A percentile compares a stretch with the other conserved stretches of the same genome.
Conservation (phyloP, 2,113 vertebrate species). For the Oostethus manadensis region DNA sequence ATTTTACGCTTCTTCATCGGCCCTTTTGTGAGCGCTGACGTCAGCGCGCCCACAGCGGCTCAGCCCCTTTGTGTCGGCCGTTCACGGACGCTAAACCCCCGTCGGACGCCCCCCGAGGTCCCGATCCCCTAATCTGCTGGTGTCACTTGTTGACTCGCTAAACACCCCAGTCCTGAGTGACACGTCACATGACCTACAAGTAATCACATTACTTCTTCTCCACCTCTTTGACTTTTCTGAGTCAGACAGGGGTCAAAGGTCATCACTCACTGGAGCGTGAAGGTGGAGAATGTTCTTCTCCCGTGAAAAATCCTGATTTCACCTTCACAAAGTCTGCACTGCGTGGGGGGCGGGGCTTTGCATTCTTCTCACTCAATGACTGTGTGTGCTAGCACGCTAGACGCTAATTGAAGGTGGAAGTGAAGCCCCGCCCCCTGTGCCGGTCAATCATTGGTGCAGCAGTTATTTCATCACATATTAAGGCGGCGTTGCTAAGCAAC, state of each 20-base stretch:
- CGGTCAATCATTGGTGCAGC: slow-evolving; percentile 37
- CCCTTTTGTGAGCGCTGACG: slow-evolving; percentile 42
- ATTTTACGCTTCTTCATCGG: slow-evolving; percentile 23
- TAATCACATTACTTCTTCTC: not conserved
- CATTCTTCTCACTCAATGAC: slow-evolving; percentile 80
- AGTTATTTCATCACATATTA: slow-evolving; percentile 49
- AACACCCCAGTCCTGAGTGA: slow-evolving; percentile 18
- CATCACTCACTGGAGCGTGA: not conserved
- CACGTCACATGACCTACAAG: not conserved
- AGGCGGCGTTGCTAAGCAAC: slow-evolving; percentile 5
- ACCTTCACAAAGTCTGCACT: not conserved
- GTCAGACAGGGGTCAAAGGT: not conserved
- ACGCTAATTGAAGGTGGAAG: not conserved
- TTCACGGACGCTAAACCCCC: slow-evolving; percentile 60
- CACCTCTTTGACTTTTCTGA: not conserved
- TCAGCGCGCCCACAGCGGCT: slow-evolving; percentile 45
- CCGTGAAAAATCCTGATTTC: not conserved
- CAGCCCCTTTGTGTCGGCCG: slow-evolving; percentile 52
- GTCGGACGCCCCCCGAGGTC: slow-evolving; percentile 35
- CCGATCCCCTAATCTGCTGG: slow-evolving; percentile 56
- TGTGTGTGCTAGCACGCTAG: slow-evolving; percentile 51
- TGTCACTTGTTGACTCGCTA: slow-evolving; percentile 44
- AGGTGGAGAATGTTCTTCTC: not conserved
- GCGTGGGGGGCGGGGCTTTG: slow-evolving; percentile 33
- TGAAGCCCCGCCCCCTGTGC: not conserved